A percentile compares a stretch with the other conserved stretches of the same genome.
Conservation (phyloP, 2,113 vertebrate species). For the Taurulus bubalis region DNA sequence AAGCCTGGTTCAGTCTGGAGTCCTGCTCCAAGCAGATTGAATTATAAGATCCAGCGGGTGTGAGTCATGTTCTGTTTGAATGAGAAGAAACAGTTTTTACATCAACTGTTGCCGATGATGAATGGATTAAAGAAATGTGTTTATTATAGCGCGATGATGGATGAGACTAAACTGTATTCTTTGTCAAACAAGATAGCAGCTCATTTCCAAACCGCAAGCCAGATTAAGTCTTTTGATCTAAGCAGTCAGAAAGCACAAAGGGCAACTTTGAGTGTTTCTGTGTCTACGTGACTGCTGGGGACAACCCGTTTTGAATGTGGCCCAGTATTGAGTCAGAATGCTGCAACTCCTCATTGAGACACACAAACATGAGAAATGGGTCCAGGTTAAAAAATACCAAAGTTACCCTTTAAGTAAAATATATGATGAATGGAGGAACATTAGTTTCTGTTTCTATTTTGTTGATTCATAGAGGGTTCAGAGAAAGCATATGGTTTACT, state of each 20-base stretch:
- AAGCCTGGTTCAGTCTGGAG: conserved; percentile 37
- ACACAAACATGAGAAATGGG: no score
- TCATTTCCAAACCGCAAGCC: not conserved
- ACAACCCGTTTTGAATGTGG: not conserved
- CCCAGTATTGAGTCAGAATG: not conserved
- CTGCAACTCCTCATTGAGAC: not conserved
- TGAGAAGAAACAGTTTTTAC: conserved; percentile 46
- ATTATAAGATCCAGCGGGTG: conserved; percentile 54
- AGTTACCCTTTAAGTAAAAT: not conserved
- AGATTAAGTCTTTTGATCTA: conserved; percentile 41
- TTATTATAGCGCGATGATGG: conserved; percentile 43
- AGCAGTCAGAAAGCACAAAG: not conserved
- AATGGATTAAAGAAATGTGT: conserved; percentile 47
- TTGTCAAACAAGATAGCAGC: conserved; percentile 17
- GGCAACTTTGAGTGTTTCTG: not conserved
- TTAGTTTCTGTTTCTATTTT: conserved; percentile 2
- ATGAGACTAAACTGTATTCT: conserved; percentile 28
- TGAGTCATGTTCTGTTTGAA: conserved; percentile 56
- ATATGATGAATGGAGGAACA: conserved; percentile 21
- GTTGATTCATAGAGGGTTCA: not conserved
- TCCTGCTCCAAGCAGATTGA: conserved; percentile 50
- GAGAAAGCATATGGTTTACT: conserved; percentile 29
- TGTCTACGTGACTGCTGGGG: not conserved
- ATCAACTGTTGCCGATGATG: conserved; percentile 30
- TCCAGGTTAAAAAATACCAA: not conserved